A percentile compares a stretch with the other conserved stretches of the same genome.
These are phyloP conservation scores for Fregata magnificens DNA, from an alignment of 2,113 vertebrate species.

Conservation along the genomic window DNA sequence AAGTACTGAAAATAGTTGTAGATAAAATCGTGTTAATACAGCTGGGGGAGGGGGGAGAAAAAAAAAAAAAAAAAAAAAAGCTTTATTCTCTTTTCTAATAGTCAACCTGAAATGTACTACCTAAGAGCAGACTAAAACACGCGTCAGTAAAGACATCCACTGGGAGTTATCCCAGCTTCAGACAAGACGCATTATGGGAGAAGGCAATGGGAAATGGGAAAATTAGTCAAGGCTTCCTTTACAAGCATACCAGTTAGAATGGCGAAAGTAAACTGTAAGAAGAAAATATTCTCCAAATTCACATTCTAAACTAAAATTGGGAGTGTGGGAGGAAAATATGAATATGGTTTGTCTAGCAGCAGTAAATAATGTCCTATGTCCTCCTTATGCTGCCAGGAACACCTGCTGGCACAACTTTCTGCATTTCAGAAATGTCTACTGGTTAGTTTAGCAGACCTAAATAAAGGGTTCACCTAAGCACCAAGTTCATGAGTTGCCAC, in stretches of 20 bases:
- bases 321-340: not conserved
- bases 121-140: not conserved
- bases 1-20: not conserved
- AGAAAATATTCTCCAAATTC: not conserved
- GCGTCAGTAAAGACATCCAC: not conserved
- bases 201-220: not conserved
- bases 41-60: fast-evolving
- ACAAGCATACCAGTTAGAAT: not conserved
- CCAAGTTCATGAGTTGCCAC: not conserved
- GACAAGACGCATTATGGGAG: not conserved
- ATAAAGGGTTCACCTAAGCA: not conserved
- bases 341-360: not conserved
- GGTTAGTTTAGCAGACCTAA: not conserved
- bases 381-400: not conserved
- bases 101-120: not conserved
- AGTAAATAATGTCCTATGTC: not conserved
- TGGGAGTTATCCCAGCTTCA: not conserved
- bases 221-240: not conserved
- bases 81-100: not conserved
- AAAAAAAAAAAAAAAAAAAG: not conserved
- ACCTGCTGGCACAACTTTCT: not conserved
- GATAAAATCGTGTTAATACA: not conserved
- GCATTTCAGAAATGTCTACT: not conserved
- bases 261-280: not conserved
- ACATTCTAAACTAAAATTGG: not conserved